phyloP scores from a whole-genome alignment of 92 coral and sea anemone species.

The Desmophyllum pertusum region DNA sequence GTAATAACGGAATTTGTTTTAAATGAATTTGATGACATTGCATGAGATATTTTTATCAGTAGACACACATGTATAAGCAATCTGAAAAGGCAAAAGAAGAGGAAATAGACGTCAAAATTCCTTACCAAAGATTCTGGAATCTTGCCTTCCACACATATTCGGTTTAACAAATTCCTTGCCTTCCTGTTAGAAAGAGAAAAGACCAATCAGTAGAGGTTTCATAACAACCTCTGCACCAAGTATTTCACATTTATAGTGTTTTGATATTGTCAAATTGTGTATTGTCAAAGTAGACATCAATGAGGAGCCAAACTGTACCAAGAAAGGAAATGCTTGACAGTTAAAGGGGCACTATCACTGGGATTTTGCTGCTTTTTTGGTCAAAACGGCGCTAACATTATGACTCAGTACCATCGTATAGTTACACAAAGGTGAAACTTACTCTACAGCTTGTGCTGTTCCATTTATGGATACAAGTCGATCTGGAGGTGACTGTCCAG shows the following conservation, averaged over 20 bases:
- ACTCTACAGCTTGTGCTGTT: conserved; percentile 92
- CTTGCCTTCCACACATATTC: conserved; percentile 96
- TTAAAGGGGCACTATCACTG: too few relatives aligned
- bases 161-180: conserved; percentile 81
- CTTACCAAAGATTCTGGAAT: conserved; percentile 97
- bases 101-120: background rate
- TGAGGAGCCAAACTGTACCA: background rate
- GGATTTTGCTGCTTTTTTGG: too few relatives aligned
- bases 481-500: conserved; percentile 92
- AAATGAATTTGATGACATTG: background rate
- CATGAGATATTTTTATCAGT: background rate
- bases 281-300: background rate
- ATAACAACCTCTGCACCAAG: too few relatives aligned
- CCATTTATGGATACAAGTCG: conserved; percentile 92
- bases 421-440: too few relatives aligned
- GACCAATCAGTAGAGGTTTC: background rate
- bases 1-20: background rate
- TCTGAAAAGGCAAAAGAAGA: background rate
- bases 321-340: background rate
- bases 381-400: too few relatives aligned
- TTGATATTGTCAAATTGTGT: background rate
- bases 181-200: conserved; percentile 59
- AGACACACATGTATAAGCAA: background rate
- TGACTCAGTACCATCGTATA: too few relatives aligned
- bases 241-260: too few relatives aligned